Conservation (phyloP, 2,888 invertebrate genomes). For the Therioaphis trifolii region DNA sequence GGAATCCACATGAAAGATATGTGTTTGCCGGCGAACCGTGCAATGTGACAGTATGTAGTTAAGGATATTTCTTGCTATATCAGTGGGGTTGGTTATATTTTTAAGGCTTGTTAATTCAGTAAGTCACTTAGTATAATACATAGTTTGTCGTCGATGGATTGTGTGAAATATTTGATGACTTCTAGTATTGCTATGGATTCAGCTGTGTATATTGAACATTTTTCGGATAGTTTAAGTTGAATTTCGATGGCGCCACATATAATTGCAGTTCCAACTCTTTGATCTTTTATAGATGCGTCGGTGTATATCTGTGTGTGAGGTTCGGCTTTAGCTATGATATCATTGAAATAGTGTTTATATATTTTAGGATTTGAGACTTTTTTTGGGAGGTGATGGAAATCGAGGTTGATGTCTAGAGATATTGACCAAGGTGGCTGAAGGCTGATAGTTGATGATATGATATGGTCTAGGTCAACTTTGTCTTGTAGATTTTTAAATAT, state of each 20-base stretch:
- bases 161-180: constrained; percentile 21
- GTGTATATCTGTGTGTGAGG: constrained; percentile 28
- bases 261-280: constrained; percentile 1
- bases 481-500: constrained; percentile 13
- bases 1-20: no score
- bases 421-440: no score
- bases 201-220: no score
- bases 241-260: constrained; percentile 1
- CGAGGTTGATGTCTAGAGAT: no score
- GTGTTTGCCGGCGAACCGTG: no score
- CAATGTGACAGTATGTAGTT: constrained; percentile 8
- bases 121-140: constrained; percentile 8
- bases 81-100: not conserved
- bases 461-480: not conserved
- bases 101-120: no score
- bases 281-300: not conserved
- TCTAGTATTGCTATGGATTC: constrained; percentile 1
- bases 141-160: not conserved
- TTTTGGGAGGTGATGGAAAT: constrained; percentile 13
- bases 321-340: constrained; percentile 13
- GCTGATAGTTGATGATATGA: no score
- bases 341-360: constrained; percentile 5
- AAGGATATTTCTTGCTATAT: constrained; percentile 5
- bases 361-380: not conserved
- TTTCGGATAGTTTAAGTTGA: not conserved